Percentiles rank a stretch among this genome's conserved stretches.
These are phyloP conservation scores for Murina feae DNA, from an alignment of 2,113 vertebrate species.

Conservation along the genomic window DNA sequence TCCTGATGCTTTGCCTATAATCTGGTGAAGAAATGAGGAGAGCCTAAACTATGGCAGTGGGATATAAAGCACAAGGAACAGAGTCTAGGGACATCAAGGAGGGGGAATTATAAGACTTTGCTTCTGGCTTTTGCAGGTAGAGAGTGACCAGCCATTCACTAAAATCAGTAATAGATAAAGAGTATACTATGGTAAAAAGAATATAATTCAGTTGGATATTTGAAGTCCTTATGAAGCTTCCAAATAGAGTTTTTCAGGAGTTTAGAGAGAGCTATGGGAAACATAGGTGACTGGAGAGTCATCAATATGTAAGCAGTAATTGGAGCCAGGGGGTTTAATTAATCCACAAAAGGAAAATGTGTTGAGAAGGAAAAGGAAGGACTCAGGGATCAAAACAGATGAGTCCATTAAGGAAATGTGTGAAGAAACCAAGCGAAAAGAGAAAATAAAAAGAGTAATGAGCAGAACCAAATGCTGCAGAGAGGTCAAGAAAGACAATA, in stretches of 20 bases:
- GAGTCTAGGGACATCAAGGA: background rate
- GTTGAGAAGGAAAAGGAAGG: background rate
- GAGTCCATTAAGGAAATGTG: background rate
- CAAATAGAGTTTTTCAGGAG: background rate
- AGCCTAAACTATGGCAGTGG: background rate
- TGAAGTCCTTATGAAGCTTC: background rate
- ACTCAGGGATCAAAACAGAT: background rate
- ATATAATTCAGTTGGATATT: background rate
- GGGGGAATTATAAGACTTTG: background rate
- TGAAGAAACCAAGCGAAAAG: background rate
- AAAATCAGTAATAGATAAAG: background rate
- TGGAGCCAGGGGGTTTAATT: constrained; percentile 28
- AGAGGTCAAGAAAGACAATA: background rate
- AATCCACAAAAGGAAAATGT: background rate
- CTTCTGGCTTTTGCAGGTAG: background rate
- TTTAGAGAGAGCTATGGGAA: background rate
- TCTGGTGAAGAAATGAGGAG: background rate
- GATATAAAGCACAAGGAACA: background rate
- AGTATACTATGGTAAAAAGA: background rate
- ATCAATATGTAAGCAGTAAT: background rate
- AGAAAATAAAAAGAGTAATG: background rate
- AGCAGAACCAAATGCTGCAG: background rate
- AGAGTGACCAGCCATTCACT: background rate
- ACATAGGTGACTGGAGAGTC: background rate
- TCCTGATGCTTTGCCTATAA: background rate